These are phyloP conservation scores for Neodiprion fabricii DNA, from an alignment of 1,140 invertebrate genomes.

Conservation along the genomic window DNA sequence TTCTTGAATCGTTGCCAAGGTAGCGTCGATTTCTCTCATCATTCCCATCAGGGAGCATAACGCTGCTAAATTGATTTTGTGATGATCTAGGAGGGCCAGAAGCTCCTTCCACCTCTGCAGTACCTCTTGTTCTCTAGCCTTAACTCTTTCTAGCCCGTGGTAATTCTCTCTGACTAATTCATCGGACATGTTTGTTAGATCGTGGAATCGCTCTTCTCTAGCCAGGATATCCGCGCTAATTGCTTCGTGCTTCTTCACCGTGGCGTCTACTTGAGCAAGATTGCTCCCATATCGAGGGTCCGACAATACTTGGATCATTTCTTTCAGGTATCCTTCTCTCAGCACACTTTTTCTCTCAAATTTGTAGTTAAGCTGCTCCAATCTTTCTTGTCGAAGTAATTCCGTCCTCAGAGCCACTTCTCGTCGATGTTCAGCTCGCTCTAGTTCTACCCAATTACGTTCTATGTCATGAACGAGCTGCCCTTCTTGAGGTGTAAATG, in stretches of 20 bases:
- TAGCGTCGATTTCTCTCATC: constrained; percentile 91
- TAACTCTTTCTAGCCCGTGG: constrained; percentile 85
- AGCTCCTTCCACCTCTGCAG: constrained; percentile 88
- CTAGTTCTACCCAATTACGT: constrained; percentile 89
- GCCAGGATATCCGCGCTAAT: constrained; percentile 97
- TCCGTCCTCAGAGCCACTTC: constrained; percentile 93
- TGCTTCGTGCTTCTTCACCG: constrained; percentile 97
- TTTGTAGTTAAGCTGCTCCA: constrained; percentile 95
- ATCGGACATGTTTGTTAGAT: constrained; percentile 89
- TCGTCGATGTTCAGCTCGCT: constrained; percentile 92
- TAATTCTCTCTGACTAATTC: constrained; percentile 93
- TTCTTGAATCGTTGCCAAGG: constrained; percentile 81
- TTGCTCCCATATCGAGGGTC: constrained; percentile 92
- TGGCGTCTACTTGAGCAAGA: constrained; percentile 93
- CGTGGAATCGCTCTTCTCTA: constrained; percentile 92
- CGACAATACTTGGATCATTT: constrained; percentile 96
- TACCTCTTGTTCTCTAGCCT: constrained; percentile 84
- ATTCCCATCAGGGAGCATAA: constrained; percentile 83
- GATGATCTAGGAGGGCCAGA: constrained; percentile 83
- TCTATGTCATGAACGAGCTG: constrained; percentile 92
- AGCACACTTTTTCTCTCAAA: constrained; percentile 95
- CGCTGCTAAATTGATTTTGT: constrained; percentile 80
- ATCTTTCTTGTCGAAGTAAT: constrained; percentile 87
- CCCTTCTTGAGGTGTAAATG: constrained; percentile 90
- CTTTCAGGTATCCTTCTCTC: constrained; percentile 92